Conservation (phyloP, 2,113 vertebrate species). For the Psilopogon haemacephalus region DNA sequence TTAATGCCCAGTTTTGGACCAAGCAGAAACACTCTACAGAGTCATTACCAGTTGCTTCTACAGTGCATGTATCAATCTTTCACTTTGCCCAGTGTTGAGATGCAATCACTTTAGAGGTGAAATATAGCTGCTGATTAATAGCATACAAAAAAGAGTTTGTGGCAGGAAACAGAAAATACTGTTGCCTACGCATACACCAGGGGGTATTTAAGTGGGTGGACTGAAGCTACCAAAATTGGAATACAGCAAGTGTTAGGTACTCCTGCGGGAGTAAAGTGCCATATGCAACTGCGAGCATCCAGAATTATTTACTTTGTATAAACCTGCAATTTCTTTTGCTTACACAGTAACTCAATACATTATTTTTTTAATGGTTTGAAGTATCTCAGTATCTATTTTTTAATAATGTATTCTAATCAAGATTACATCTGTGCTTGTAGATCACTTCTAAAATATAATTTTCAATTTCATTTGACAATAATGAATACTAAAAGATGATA, state of each 20-base stretch:
- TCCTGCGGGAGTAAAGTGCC: background rate
- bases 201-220: slow-evolving; percentile 39
- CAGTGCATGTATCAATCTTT: background rate
- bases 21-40: background rate
- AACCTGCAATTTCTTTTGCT: background rate
- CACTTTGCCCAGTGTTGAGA: background rate
- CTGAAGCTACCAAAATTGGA: slow-evolving; percentile 33
- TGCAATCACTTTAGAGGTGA: background rate
- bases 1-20: background rate
- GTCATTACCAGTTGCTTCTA: background rate
- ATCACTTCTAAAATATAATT: background rate
- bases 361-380: background rate
- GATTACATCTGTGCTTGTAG: background rate
- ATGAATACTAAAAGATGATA: background rate
- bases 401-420: background rate
- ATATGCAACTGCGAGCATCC: background rate
- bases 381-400: background rate
- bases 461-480: background rate
- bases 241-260: slow-evolving; percentile 1
- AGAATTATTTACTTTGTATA: slow-evolving; percentile 17
- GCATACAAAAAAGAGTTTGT: background rate
- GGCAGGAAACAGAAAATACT: slow-evolving; percentile 20
- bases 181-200: background rate
- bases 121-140: slow-evolving; percentile 29
- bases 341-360: background rate